Evolutionary conservation across 2,797 vertebrate genomes (phyloP).

Genomic region (Steatocranus sp.): DNA sequence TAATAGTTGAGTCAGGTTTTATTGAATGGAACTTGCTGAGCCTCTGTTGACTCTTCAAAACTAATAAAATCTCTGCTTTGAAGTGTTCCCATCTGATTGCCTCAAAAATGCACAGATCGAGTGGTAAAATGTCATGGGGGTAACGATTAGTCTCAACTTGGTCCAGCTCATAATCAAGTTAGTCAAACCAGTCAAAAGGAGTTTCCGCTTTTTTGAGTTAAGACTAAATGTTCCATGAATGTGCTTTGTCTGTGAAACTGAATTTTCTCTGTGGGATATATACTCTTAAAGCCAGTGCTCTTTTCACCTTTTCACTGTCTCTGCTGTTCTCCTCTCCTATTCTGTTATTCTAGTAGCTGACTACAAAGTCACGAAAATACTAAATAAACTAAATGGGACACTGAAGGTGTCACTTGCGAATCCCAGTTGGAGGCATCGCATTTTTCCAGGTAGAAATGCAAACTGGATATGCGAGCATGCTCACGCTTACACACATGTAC

Average conservation of each 20-base stretch:
- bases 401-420: slow-evolving; percentile 1
- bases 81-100: slow-evolving; percentile 12
- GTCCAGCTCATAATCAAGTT: slow-evolving; percentile 26
- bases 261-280: not conserved
- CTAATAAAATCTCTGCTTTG: slow-evolving; percentile 22
- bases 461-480: slow-evolving; percentile 11
- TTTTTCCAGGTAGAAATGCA: slow-evolving; percentile 14
- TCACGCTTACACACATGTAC: slow-evolving; percentile 36
- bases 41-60: slow-evolving; percentile 19
- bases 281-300: not conserved
- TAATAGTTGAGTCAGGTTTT: slow-evolving; percentile 5
- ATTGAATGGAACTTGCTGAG: not conserved
- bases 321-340: not conserved
- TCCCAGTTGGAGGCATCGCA: not conserved
- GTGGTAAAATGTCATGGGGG: not conserved
- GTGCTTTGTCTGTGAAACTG: slow-evolving; percentile 6
- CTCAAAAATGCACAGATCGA: slow-evolving; percentile 27
- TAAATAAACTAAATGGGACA: slow-evolving; percentile 4
- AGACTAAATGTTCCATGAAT: not conserved
- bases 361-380: not conserved
- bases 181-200: slow-evolving; percentile 2
- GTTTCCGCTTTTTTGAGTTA: not conserved
- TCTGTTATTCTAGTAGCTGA: not conserved
- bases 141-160: not conserved
- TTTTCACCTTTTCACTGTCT: not conserved